Evolutionary conservation across 2,888 invertebrate species (phyloP), one percentile per base, ranked within the genome.

Genomic region (Amblyteles armatorius): DNA sequence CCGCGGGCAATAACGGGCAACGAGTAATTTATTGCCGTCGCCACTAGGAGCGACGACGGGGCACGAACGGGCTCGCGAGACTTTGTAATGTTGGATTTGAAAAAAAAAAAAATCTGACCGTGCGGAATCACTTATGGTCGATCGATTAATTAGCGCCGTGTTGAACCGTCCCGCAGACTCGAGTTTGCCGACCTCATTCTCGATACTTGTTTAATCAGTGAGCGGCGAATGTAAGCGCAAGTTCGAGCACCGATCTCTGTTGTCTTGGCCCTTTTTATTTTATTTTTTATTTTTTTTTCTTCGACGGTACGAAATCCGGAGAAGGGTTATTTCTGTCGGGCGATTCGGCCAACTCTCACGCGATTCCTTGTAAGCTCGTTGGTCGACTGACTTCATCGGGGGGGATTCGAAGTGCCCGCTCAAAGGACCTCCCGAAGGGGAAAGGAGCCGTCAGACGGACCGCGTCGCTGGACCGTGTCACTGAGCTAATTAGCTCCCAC

Each of bases 401-500:
- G 79, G 85, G 79, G 78, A 81, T 83, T 88, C 88, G 91, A 89
- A 90, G 88, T 82, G 72, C 80, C 91, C 91, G 90, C 89, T 73
- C 88, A 78, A 74, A 88, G 87, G 86, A 86, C 88, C 87, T 84
- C 83, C 85, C 65, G 69, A 82, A 85, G 81, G 76, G 85, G 79
- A 77, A 88, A 79, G 79, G 78, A 78, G 76, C 88, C 88, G 86
- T 87, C 88, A 88, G 82, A 88, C 85, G 77, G 76, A 80, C 89
- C 89, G 89, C 88, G 78, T 77, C 85, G 88, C 82, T 91, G 88
- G 89, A 92, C 90, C 93, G 90, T 92, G 88, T 86, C 90, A 89
- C 88, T 87, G 83, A 87, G 88, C 89, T 91, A 93, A 93, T 93
- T 92, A 92, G 91, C 90, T 90, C 80, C 90, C 87, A 89, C 88